Evolutionary conservation across 2,888 invertebrate species (phyloP), one percentile per base, ranked within the genome.

Genomic region (Ennomos quercinarius): DNA sequence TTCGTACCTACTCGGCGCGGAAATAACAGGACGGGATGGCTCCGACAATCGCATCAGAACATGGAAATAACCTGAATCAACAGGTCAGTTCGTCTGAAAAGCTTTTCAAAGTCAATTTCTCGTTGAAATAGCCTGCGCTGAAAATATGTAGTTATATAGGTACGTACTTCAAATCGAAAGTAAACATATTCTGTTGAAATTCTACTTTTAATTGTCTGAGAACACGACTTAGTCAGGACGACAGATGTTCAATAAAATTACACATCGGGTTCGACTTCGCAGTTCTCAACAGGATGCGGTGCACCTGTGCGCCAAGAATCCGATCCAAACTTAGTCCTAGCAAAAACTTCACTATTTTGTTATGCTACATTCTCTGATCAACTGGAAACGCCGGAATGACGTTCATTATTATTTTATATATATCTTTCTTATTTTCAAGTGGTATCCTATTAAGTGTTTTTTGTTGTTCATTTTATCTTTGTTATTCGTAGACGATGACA

Each of bases 1-100:
- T 63, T 78, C 72, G 74, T 78, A 78, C n/a, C n/a, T n/a, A n/a
- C 76, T 74, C 71, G 76, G 73, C 77, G 77, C 86, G 91, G 91
- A 90, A 91, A 91, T 91, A 83, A 86, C 84, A 81, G 83, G 80
- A 81, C 83, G 82, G 81, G 81, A 76, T 80, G 80, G 81, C 81
- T 72, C 77, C 87, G 85, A 81, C 84, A 84, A 80, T 83, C 81
- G 71, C 78, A 83, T 84, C 83, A 78, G 27, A 27, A 59, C 78
- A 71, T 76, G 87, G 86, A 89, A 90, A 88, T 87, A 81, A 80
- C 78, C 83, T 81, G 81, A 86, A 85, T 89, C 89, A 89, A 90
- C 89, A 90, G 86, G 87, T 87, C 78, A 74, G 57, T 67, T 12
- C 39, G 51, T 43, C 64, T 66, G 67, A 71, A 70, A 63, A 73